A percentile compares a stretch with the other conserved stretches of the same genome.
phyloP scores from a whole-genome alignment of 2,888 invertebrate species.

The Ichneumoninae sp. region DNA sequence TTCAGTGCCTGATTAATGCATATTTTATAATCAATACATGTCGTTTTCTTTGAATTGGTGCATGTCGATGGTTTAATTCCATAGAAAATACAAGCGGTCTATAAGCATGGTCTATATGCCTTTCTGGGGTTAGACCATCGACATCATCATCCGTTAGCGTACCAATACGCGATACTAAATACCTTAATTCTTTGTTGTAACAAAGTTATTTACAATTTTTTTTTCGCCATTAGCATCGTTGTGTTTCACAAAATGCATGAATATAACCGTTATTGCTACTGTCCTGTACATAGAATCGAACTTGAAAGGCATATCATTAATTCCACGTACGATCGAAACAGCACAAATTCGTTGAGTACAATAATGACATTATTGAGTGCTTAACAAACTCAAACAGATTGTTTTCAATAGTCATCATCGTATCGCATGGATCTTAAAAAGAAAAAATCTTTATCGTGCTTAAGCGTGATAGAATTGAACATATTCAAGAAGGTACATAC shows the following conservation, averaged over 20 bases:
- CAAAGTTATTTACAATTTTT: constrained; percentile 68
- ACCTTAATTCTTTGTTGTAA: constrained; percentile 58
- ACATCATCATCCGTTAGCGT: constrained; percentile 28
- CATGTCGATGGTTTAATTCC: not conserved
- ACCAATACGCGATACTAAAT: constrained; percentile 24
- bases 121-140: not conserved
- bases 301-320: constrained; percentile 43
- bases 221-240: constrained; percentile 37
- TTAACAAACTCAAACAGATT: constrained; percentile 38
- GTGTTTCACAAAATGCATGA: constrained; percentile 48
- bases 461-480: constrained; percentile 56
- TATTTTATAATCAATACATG: constrained; percentile 27
- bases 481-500: constrained; percentile 64
- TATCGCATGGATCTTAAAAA: constrained; percentile 9
- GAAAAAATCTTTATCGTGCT: constrained; percentile 43
- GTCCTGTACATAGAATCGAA: constrained; percentile 57
- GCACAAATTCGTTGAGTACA: constrained; percentile 39
- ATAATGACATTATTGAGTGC: constrained; percentile 30
- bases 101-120: too few relatives aligned
- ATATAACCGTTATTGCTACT: constrained; percentile 25
- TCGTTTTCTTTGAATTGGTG: constrained; percentile 6
- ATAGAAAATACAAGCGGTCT: too few relatives aligned
- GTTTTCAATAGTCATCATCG: constrained; percentile 34
- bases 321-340: constrained; percentile 16
- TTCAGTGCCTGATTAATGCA: constrained; percentile 29